These are phyloP conservation scores for Typhlichthys eigenmanni DNA, from an alignment of 2,797 vertebrate genomes.

Conservation along the genomic window DNA sequence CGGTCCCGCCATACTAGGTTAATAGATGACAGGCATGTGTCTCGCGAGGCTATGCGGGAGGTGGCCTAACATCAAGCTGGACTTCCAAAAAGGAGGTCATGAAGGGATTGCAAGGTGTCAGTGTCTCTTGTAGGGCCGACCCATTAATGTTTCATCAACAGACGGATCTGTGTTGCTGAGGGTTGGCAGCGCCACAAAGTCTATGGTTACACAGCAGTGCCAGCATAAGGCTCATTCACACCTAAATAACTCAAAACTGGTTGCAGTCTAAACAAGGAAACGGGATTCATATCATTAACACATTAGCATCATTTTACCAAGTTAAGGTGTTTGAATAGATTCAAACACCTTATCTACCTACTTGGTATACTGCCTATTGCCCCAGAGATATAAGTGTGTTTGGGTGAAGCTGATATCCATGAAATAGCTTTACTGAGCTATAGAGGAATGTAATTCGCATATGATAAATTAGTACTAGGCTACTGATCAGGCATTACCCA, in stretches of 20 bases:
- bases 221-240: constrained; percentile 16
- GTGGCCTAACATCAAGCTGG: constrained; percentile 19
- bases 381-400: no score
- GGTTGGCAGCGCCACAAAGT: constrained; percentile 32
- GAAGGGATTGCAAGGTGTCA: constrained; percentile 47
- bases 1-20: no score
- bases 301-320: no score
- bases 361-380: no score
- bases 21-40: no score
- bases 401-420: no score
- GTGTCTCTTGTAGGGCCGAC: constrained; percentile 45
- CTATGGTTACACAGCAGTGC: constrained; percentile 47
- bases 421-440: no score
- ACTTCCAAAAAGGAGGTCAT: constrained; percentile 29
- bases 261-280: constrained; percentile 27
- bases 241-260: constrained; percentile 14
- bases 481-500: no score
- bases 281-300: constrained; percentile 14
- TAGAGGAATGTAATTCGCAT: no score
- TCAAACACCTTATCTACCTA: no score
- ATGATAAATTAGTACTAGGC: no score
- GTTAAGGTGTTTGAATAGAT: no score
- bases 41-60: neutral
- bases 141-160: constrained; percentile 70
- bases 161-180: constrained; percentile 44